These are phyloP conservation scores for Pontoporia blainvillei DNA, from an alignment of 2,113 vertebrate genomes.

Conservation along the genomic window DNA sequence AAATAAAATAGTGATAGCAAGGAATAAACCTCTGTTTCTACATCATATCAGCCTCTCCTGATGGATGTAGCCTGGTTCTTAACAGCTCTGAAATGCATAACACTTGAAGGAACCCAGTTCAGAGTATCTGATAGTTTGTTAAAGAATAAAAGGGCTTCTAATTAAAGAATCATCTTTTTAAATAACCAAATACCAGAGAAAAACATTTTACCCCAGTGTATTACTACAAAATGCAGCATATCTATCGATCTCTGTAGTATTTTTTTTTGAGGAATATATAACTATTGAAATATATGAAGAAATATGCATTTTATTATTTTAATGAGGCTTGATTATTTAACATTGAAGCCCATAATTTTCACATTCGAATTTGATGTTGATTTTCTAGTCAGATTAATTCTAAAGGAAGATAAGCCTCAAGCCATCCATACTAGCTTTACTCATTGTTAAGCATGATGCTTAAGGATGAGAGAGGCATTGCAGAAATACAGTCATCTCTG, in stretches of 20 bases:
- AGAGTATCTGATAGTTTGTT: background rate
- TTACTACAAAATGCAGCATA: background rate
- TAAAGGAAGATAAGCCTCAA: background rate
- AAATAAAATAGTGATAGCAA: background rate
- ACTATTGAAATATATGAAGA: constrained; percentile 6
- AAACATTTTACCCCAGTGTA: background rate
- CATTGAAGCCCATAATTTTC: background rate
- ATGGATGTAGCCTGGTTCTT: background rate
- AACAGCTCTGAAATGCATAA: background rate
- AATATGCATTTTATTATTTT: background rate
- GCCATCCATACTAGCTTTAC: background rate
- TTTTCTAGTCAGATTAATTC: constrained; percentile 13
- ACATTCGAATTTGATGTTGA: background rate
- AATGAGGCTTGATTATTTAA: constrained; percentile 6
- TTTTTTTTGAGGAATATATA: background rate
- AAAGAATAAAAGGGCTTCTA: constrained; percentile 7
- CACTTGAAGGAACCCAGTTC: background rate
- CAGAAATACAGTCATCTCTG: background rate
- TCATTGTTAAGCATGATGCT: background rate
- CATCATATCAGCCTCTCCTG: background rate
- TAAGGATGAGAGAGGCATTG: background rate
- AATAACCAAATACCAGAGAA: background rate
- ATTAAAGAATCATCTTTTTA: constrained; percentile 11
- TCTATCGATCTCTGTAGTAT: background rate
- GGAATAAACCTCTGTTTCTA: background rate